Evolutionary conservation across 2,113 vertebrate species (phyloP), one percentile per base, ranked within the genome.

Genomic region (Poeciliopsis prolifica): DNA sequence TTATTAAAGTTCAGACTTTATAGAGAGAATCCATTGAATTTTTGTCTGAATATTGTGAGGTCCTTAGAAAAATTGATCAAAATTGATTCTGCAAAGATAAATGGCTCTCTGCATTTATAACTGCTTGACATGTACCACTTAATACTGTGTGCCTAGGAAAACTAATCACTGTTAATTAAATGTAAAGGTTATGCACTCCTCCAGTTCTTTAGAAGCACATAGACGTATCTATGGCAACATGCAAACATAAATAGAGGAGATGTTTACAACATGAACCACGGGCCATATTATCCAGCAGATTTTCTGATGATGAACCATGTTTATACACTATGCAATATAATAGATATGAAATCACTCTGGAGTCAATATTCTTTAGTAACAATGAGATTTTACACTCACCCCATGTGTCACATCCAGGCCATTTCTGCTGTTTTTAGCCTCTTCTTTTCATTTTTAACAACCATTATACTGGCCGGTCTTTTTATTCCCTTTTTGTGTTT

Each of bases 361-460:
- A 58, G 51, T 58, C 22, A 58, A 58, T 10, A 58, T 58, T 48
- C 17, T 19, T 48, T 19, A 19, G 11, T 24, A 58, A 58, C 51
- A 13, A 19, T 48, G 33, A 33, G 12, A 70, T 30, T 24, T 68
- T 51, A 11, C 4, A 68, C 82, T 89, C 69, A 89, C 81, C 71
- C 30, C 31, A 67, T 22, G 54, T 17, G 74, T 81, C 35, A 72
- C 26, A 51, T 3, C 51, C 30, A 19, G 70, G 30, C 62, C 44
- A 40, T 7, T 65, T 65, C 48, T 44, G 30, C 14, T 67, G 13
- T 44, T 29, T 37, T 44, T 60, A 70, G 14, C 68, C 28, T 28
- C 42, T 51, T 60, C 8, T 76, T 26, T 63, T 37, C 29, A 24
- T 48, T 48, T 19, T 48, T 48, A 13, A 15, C 30, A 44, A 68